These are phyloP conservation scores for Ctenicera cuprea DNA, from an alignment of 2,888 invertebrate species.

Conservation along the genomic window DNA sequence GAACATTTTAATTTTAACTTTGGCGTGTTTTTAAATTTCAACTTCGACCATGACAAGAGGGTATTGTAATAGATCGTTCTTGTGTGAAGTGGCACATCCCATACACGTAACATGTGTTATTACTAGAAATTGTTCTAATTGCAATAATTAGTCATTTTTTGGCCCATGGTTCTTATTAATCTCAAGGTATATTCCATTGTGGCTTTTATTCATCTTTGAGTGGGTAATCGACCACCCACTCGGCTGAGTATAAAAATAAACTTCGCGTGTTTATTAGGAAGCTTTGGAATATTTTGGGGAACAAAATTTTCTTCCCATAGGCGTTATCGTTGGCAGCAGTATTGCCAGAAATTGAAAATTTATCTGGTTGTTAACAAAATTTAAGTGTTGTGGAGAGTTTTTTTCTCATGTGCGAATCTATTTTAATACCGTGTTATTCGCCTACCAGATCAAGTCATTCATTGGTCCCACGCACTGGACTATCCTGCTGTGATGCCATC, in stretches of 20 bases:
- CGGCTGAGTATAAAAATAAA: constrained; percentile 33
- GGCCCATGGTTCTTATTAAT: constrained; percentile 12
- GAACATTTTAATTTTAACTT: background rate
- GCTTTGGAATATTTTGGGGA: constrained; percentile 10
- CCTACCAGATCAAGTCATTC: constrained; percentile 42
- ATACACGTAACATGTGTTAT: constrained; percentile 4
- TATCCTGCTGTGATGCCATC: constrained; percentile 21
- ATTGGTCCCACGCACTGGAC: constrained; percentile 41
- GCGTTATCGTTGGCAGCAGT: background rate
- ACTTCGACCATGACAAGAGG: constrained; percentile 10
- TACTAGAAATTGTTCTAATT: constrained; percentile 23
- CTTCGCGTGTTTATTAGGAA: constrained; percentile 13
- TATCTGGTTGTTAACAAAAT: constrained; percentile 9
- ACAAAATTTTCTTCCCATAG: constrained; percentile 14
- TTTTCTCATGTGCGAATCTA: constrained; percentile 10
- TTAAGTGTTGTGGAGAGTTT: background rate
- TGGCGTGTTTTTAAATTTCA: background rate
- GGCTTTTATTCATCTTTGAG: constrained; percentile 34
- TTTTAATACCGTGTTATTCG: constrained; percentile 34
- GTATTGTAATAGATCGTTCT: constrained; percentile 19
- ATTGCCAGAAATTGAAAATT: background rate
- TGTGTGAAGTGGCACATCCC: constrained; percentile 24
- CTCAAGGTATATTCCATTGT: constrained; percentile 42
- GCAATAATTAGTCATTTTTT: constrained; percentile 28
- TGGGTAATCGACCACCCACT: constrained; percentile 45